Base-by-base conservation (phyloP, 1,140 invertebrate species). In the Spodoptera frugiperda region DNA sequence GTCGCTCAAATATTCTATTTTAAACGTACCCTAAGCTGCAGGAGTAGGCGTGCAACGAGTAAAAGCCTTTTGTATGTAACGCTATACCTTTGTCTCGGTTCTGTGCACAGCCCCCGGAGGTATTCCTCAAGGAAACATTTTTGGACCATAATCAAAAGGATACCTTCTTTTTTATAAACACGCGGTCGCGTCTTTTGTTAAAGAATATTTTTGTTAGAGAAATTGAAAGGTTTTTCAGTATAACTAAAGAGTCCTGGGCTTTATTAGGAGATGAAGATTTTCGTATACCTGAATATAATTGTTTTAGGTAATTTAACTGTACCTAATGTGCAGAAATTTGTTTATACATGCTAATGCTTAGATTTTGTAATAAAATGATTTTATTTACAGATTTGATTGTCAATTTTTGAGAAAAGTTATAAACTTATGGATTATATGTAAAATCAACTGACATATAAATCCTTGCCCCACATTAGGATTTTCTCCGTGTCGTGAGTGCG, bases 71-170 rank as follows among this genome's bases (percentile, higher is more conserved):
- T 49, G 61, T 65, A 21, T 21, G 61, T 65, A 65, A 48, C 44
- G 44, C 61, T 65, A 65, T 44, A 65, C 61, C 61, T 65, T 65
- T 65, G 61, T 65, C 61, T 48, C 61, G 61, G 17, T 6, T 48
- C 17, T 15, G 61, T n/a, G 44, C 17, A 25, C 61, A 65, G 61
- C 61, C 44, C 48, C 44, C 30, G n/a, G 19, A 65, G 61, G 61
- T 48, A 49, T 65, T 65, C 61, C 61, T 48, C 44, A 46, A 65
- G 39, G 44, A 44, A 65, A 49, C 61, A 65, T 65, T 65, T 65
- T 65, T 65, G 44, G 61, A 44, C 61, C 61, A 65, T 65, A 48
- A 65, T 65, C 44, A 65, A 65, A 49, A 65, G 61, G 19, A 21
- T 21, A 30, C 21, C 33, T 48, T 65, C 39, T 46, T 33, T 21